Evolutionary conservation across 1,140 invertebrate genomes (phyloP).

Genomic region (Drosophila lowei): DNA sequence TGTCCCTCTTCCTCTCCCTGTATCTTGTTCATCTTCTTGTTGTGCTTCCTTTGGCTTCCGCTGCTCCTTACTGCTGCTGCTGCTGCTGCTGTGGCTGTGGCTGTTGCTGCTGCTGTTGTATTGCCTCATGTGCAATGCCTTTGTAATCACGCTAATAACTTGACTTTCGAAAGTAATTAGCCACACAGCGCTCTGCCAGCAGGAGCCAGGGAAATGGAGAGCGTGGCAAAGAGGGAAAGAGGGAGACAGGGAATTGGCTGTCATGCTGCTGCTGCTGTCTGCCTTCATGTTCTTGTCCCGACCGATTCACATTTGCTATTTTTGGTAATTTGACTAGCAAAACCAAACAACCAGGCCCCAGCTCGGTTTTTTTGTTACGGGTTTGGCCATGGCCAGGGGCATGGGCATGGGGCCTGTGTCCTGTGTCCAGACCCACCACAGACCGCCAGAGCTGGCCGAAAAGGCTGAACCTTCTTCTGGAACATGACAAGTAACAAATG

Average conservation of each 20-base stretch:
- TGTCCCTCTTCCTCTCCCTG: not conserved
- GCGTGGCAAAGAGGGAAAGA: not conserved
- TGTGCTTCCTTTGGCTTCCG: conserved; percentile 31
- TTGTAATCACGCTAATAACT: conserved; percentile 82
- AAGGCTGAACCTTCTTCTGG: too few species aligned
- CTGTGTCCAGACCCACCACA: conserved; percentile 22
- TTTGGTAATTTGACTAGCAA: conserved; percentile 72
- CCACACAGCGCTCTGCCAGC: conserved; percentile 65
- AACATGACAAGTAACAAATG: too few species aligned
- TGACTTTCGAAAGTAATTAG: conserved; percentile 82
- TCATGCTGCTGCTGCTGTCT: conserved; percentile 49
- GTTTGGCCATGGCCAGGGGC: conserved; percentile 13
- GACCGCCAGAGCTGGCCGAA: conserved; percentile 30
- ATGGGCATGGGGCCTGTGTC: too few species aligned
- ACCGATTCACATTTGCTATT: conserved; percentile 49
- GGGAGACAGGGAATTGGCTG: conserved; percentile 20
- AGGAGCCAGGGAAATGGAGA: conserved; percentile 3
- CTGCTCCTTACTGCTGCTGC: conserved; percentile 25
- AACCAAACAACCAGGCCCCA: conserved; percentile 45
- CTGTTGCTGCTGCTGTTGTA: conserved; percentile 22
- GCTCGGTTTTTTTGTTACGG: conserved; percentile 32
- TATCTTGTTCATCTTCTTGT: conserved; percentile 21
- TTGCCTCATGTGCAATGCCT: conserved; percentile 69
- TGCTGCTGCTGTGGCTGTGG: conserved; percentile 29
- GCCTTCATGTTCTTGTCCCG: conserved; percentile 12